These are phyloP conservation scores for Digitonthophagus gazella DNA, from an alignment of 2,888 invertebrate species.

Conservation along the genomic window DNA sequence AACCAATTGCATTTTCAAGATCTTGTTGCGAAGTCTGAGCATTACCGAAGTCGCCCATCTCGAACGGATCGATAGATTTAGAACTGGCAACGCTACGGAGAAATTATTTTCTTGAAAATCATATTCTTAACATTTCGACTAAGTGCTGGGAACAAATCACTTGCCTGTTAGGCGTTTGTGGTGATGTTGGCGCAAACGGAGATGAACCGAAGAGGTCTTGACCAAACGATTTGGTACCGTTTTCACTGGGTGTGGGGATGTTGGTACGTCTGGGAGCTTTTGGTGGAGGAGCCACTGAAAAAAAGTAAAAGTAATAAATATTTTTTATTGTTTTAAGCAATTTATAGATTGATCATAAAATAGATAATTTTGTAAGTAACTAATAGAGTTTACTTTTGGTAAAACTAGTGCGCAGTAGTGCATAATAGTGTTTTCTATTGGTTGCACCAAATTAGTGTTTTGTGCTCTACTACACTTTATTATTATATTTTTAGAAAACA, in stretches of 20 bases:
- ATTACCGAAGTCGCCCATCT: conserved; percentile 73
- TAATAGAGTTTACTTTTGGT: too few relatives aligned
- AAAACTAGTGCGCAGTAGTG: too few relatives aligned
- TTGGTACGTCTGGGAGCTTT: conserved; percentile 62
- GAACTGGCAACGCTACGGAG: conserved; percentile 44
- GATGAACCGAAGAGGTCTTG: conserved; percentile 80
- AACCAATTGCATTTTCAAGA: conserved; percentile 72
- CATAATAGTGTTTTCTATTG: too few relatives aligned
- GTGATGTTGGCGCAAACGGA: conserved; percentile 57
- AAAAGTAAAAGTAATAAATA: conserved; percentile 20
- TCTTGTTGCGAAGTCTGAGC: conserved; percentile 56
- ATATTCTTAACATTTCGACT: conserved; percentile 10
- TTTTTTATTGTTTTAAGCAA: conserved; percentile 2
- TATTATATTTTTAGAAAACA: too few relatives aligned
- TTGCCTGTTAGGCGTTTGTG: conserved; percentile 39
- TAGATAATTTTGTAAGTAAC: too few relatives aligned
- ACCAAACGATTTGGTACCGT: conserved; percentile 49
- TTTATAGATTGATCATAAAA: too few relatives aligned
- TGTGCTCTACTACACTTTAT: too few relatives aligned
- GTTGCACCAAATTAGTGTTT: too few relatives aligned
- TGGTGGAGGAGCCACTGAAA: conserved; percentile 86
- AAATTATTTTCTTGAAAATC: conserved; percentile 8
- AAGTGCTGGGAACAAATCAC: conserved; percentile 20
- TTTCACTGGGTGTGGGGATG: conserved; percentile 38
- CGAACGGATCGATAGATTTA: conserved; percentile 72